These are phyloP conservation scores for Syrista parreyssii DNA, from an alignment of 2,888 invertebrate species.

Conservation along the genomic window DNA sequence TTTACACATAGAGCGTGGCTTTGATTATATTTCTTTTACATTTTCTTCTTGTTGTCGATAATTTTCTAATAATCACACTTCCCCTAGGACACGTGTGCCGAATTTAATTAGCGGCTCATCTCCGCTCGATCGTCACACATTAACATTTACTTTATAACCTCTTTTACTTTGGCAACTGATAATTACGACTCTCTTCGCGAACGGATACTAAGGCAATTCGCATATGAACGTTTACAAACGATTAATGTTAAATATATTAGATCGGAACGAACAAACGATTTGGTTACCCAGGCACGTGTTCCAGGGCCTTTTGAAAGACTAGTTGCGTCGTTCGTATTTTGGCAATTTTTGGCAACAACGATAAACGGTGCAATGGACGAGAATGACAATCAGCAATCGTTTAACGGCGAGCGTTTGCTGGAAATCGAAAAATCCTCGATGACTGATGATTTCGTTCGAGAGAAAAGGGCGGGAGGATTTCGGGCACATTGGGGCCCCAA, in stretches of 20 bases:
- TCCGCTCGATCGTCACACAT: background rate
- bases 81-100: background rate
- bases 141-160: background rate
- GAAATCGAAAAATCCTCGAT: background rate
- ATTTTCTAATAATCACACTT: background rate
- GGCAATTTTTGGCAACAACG: background rate
- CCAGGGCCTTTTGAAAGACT: background rate
- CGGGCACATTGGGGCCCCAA: constrained; percentile 44
- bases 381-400: background rate
- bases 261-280: background rate
- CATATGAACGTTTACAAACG: constrained; percentile 1
- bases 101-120: background rate
- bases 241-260: background rate
- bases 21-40: background rate
- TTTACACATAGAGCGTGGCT: background rate
- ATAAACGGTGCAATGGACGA: background rate
- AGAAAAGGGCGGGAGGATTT: background rate
- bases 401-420: background rate
- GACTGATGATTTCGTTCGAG: background rate
- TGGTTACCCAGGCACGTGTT: background rate
- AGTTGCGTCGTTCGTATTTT: background rate
- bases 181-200: background rate
- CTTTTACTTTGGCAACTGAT: background rate
- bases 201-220: constrained; percentile 21
- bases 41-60: background rate